A percentile compares a stretch with the other conserved stretches of the same genome.
Conservation (phyloP, 2,888 invertebrate species). For the Abrostola tripartita region DNA sequence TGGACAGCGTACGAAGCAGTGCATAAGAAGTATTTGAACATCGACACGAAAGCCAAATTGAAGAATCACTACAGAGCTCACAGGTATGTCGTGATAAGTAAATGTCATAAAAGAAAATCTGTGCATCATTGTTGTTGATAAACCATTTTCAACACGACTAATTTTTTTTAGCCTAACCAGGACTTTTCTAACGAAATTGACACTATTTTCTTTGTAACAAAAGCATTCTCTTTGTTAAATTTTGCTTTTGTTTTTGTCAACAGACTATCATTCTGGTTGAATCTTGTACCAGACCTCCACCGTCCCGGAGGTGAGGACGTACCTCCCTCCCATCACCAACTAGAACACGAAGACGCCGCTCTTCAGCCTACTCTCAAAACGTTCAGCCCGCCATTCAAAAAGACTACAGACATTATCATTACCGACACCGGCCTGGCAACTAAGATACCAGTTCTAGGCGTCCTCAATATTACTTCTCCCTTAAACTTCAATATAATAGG, state of each 20-base stretch:
- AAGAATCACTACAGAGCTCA: constrained; percentile 98
- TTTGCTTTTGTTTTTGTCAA: constrained; percentile 43
- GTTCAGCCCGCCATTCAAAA: constrained; percentile 87
- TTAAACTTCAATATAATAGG: constrained; percentile 81
- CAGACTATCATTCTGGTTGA: constrained; percentile 97
- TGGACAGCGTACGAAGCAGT: constrained; percentile 98
- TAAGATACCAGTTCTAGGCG: constrained; percentile 76
- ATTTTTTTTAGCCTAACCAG: no score
- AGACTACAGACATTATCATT: constrained; percentile 85
- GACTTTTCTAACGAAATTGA: no score
- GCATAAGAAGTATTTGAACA: constrained; percentile 96
- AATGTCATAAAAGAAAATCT: no score
- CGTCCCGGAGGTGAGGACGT: constrained; percentile 96
- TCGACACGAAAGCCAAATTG: constrained; percentile 96
- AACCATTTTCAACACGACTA: no score
- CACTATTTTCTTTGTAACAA: no score
- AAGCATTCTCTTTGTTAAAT: no score
- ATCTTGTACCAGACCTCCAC: constrained; percentile 97
- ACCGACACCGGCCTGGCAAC: constrained; percentile 80
- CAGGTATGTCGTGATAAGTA: constrained; percentile 74
- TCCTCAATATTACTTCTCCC: constrained; percentile 81
- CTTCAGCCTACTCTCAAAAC: constrained; percentile 87
- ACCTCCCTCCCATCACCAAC: constrained; percentile 94
- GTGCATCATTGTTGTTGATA: no score
- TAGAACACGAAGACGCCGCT: constrained; percentile 92